Conservation (phyloP, 2,113 vertebrate genomes). For the Istiophorus platypterus region DNA sequence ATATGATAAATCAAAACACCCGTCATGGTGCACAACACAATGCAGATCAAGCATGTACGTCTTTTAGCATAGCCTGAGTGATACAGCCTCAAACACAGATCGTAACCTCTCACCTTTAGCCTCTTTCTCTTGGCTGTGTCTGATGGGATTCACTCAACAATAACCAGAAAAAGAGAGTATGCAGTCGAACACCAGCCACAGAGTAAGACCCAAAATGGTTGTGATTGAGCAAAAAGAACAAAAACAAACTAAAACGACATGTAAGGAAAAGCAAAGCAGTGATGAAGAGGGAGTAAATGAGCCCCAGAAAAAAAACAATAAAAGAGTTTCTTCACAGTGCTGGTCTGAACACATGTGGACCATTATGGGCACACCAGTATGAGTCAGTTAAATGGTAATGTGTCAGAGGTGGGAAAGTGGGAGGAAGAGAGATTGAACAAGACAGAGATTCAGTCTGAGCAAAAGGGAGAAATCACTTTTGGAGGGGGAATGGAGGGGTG, state of each 20-base stretch:
- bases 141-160: constrained; percentile 1
- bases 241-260: background rate
- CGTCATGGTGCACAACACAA: too few relatives aligned
- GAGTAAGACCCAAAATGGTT: constrained; percentile 35
- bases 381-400: constrained; percentile 36
- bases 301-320: background rate
- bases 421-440: constrained; percentile 34
- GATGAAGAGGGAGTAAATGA: constrained; percentile 32
- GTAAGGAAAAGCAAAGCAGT: background rate
- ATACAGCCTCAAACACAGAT: background rate
- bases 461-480: constrained; percentile 67
- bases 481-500: constrained; percentile 63
- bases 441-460: constrained; percentile 54
- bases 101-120: background rate
- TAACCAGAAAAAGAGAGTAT: background rate
- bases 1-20: background rate
- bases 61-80: constrained; percentile 15
- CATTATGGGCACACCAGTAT: background rate
- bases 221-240: background rate
- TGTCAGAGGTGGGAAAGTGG: constrained; percentile 52
- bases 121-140: background rate
- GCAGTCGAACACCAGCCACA: constrained; percentile 36
- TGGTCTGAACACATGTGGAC: constrained; percentile 18
- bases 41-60: too few relatives aligned
- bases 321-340: constrained; percentile 11